Conservation (phyloP, 2,113 vertebrate species). For the Grammomys dolichurus region DNA sequence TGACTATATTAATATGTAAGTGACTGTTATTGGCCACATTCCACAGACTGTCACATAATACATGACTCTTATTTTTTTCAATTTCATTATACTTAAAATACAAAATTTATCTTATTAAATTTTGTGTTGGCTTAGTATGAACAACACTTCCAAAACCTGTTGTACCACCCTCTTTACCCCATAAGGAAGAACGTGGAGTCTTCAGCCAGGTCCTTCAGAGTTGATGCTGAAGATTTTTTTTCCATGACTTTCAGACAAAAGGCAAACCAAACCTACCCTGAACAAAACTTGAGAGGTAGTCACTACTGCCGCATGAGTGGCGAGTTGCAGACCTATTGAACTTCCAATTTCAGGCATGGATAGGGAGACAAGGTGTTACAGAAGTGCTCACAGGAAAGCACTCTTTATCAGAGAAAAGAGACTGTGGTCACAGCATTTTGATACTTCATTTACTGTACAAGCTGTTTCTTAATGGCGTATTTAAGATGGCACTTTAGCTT, state of each 20-base stretch:
- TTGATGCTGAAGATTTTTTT: slow-evolving; percentile 23
- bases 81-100: background rate
- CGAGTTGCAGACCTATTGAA: background rate
- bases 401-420: slow-evolving; percentile 81
- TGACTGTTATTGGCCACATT: background rate
- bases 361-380: slow-evolving; percentile 76
- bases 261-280: slow-evolving; percentile 43
- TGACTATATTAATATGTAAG: background rate
- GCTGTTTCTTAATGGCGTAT: slow-evolving; percentile 83
- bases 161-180: background rate
- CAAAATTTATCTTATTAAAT: background rate
- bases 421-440: slow-evolving; percentile 61
- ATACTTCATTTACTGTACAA: slow-evolving; percentile 83
- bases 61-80: background rate
- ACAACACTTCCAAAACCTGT: background rate
- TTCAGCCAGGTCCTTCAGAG: background rate
- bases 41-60: background rate
- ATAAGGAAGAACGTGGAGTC: background rate
- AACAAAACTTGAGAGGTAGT: slow-evolving; percentile 42
- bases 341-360: slow-evolving; percentile 85
- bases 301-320: background rate
- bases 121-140: background rate
- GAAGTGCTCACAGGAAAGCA: slow-evolving; percentile 73
- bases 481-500: slow-evolving; percentile 75
- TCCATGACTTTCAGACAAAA: slow-evolving; percentile 47